Evolutionary conservation across 2,888 invertebrate species (phyloP), one percentile per base, ranked within the genome.

Genomic region (Melinaea marsaeus): DNA sequence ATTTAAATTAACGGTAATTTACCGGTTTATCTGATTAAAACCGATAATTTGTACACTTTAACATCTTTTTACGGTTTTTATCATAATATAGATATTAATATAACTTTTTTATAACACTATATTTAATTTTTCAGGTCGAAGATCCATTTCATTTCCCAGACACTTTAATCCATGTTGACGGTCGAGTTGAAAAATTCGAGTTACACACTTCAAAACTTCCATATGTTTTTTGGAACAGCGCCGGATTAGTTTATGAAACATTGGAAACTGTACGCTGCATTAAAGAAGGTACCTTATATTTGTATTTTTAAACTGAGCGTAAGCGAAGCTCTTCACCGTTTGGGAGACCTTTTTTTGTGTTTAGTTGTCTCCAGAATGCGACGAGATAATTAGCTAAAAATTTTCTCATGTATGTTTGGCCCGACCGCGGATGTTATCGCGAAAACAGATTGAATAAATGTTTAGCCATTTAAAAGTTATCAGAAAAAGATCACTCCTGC

Each of bases 171-270:
- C 90, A 92, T 45, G 91, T 92, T 0, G 90, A 92, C 67, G 93
- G 93, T 0, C 85, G 80, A 58, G 85, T 84, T 63, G 90, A 88
- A 70, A 88, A 92, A 56, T 93, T 92, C 78, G 81, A 92, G 1
- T 78, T 95, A 4, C 95, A 96, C 4, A 75, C 88, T 57, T 91
- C 92, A 0, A 83, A 87, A 46, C 59, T 89, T 3, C 77, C 84
- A 9, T 92, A 92, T 70, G 93, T 93, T 75, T 95, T 93, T 71
- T 70, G 60, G 0, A 95, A 96, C 75, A 95, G 95, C 62, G 92
- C 92, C 34, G 96, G 95, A 2, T 83, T 97, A 62, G 90, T 93
- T 32, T 96, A 94, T 77, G 94, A 97, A 85, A 95, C 96, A 2
- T 87, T 93, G 57, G 95, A 96, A 84, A 95, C 93, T 2, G 91